Evolutionary conservation across 1,140 invertebrate species (phyloP).

Genomic region (Megathymus violae): DNA sequence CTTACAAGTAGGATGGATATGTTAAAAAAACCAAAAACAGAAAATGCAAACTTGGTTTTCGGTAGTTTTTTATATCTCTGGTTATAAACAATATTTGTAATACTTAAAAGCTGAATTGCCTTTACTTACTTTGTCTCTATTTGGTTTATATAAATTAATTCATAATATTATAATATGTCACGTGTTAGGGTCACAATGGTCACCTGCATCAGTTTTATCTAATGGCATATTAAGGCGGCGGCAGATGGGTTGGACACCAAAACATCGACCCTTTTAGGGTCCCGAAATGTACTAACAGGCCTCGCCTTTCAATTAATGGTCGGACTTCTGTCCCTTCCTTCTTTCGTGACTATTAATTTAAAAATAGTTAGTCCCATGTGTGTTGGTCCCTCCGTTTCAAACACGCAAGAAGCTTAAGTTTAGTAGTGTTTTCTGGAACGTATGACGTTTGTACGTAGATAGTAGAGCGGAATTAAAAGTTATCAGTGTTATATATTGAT

Average conservation of each 20-base stretch:
- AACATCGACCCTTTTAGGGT: constrained; percentile 55
- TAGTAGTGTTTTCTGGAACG: no score
- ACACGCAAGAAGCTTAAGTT: no score
- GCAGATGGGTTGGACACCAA: constrained; percentile 43
- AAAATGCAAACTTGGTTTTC: no score
- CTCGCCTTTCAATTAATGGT: constrained; percentile 55
- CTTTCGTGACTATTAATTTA: constrained; percentile 8
- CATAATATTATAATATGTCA: neutral
- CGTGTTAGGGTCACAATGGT: constrained; percentile 49
- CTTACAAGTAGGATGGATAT: no score
- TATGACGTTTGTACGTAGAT: no score
- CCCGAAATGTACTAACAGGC: constrained; percentile 51
- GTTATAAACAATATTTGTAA: no score
- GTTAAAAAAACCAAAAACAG: no score
- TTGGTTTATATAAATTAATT: neutral
- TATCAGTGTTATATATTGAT: no score
- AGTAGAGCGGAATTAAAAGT: no score
- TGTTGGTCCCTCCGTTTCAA: neutral
- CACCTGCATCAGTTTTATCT: constrained; percentile 68
- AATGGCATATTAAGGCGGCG: constrained; percentile 71
- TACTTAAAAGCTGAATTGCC: no score
- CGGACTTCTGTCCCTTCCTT: constrained; percentile 2
- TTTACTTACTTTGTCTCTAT: no score
- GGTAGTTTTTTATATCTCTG: no score
- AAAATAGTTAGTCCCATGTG: neutral